Percentiles rank a stretch among this genome's conserved stretches.
These are phyloP conservation scores for Zosterops lateralis DNA, from an alignment of 2,113 vertebrate species.

Conservation along the genomic window DNA sequence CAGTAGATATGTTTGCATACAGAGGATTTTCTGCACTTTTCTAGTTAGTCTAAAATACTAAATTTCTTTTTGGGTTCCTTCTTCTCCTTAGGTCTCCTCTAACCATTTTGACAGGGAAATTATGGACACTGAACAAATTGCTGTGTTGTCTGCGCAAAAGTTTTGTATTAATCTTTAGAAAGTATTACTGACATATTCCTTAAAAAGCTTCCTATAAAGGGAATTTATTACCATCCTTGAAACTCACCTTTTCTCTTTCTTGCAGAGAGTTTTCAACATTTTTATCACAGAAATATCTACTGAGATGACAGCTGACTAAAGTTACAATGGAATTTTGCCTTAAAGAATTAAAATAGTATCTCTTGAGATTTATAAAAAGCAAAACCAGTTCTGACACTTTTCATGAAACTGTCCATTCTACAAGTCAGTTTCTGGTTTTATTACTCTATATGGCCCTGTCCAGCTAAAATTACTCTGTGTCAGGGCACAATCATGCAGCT, in stretches of 20 bases:
- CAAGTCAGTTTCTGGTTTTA: background rate
- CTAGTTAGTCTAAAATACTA: background rate
- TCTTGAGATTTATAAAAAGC: background rate
- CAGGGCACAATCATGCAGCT: background rate
- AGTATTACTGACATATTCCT: background rate
- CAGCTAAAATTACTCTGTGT: background rate
- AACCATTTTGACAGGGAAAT: background rate
- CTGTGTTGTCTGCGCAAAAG: background rate
- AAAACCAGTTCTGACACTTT: background rate
- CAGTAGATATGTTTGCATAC: background rate
- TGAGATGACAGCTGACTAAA: background rate
- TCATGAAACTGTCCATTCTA: background rate
- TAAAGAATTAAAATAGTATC: background rate
- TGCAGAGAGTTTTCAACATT: background rate
- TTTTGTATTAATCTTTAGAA: background rate
- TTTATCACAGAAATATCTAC: background rate
- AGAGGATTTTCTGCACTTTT: background rate
- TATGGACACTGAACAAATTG: background rate
- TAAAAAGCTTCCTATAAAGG: background rate
- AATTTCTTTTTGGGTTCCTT: background rate
- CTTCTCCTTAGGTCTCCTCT: background rate
- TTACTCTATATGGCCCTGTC: background rate
- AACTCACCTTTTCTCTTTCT: background rate
- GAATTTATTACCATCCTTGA: background rate
- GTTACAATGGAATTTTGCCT: background rate